Evolutionary conservation across 2,797 vertebrate genomes (phyloP).

Genomic region (Helicolenus hilgendorfi): DNA sequence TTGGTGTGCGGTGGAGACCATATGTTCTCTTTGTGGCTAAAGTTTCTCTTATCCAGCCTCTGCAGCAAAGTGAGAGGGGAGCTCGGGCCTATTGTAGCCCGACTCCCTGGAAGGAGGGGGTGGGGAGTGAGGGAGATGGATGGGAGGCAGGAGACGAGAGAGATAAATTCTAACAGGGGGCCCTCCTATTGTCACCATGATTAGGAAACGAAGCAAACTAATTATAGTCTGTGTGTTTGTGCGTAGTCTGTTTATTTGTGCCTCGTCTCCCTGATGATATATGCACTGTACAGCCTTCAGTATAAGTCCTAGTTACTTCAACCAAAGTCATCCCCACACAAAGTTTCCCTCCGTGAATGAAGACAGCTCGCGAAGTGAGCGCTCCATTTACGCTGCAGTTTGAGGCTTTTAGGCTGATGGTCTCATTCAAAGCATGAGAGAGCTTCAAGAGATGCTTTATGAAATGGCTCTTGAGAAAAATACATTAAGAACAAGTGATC

Average conservation of each 20-base stretch:
- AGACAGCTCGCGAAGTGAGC: neutral
- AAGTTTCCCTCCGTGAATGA: neutral
- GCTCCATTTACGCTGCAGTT: constrained; percentile 24
- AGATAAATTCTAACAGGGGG: constrained; percentile 62
- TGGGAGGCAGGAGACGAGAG: constrained; percentile 41
- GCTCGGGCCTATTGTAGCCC: constrained; percentile 39
- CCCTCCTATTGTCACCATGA: constrained; percentile 59
- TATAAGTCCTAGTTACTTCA: constrained; percentile 27
- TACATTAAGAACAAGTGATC: constrained; percentile 24
- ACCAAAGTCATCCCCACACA: constrained; percentile 46
- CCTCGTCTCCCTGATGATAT: constrained; percentile 39
- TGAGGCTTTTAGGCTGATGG: constrained; percentile 43
- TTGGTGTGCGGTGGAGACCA: constrained; percentile 45
- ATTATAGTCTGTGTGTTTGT: constrained; percentile 47
- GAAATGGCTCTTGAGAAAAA: constrained; percentile 20
- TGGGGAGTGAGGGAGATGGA: neutral
- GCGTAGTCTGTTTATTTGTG: constrained; percentile 26
- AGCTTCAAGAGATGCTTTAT: constrained; percentile 28
- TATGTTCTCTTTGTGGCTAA: constrained; percentile 64
- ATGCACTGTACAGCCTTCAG: neutral
- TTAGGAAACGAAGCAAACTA: constrained; percentile 68
- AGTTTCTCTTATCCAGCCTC: constrained; percentile 72
- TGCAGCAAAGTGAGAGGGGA: constrained; percentile 57
- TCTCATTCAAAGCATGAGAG: constrained; percentile 25
- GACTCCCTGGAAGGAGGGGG: constrained; percentile 29